phyloP scores from a whole-genome alignment of 1,140 invertebrate species.

The Sinonovacula constricta region DNA sequence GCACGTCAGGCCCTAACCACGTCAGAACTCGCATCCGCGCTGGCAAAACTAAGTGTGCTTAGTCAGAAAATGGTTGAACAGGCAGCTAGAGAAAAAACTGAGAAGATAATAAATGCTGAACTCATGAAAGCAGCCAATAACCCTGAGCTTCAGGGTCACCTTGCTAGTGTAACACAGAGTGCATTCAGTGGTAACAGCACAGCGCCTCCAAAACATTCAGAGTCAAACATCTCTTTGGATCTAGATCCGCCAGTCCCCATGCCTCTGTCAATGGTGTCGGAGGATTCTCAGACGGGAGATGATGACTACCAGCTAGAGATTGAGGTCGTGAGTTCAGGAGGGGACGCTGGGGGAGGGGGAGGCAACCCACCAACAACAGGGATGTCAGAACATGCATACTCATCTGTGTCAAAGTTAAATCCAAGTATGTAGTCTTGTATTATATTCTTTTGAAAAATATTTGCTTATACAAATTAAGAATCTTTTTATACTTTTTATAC shows the following conservation, averaged over 20 bases:
- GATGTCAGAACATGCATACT: conserved; percentile 81
- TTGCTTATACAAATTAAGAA: no score
- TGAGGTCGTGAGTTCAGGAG: conserved; percentile 61
- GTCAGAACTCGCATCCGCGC: conserved; percentile 85
- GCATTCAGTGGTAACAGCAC: conserved; percentile 71
- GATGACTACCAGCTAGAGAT: conserved; percentile 70
- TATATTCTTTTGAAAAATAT: no score
- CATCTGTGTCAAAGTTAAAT: conserved; percentile 77
- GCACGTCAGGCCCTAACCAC: conserved; percentile 83
- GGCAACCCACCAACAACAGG: conserved; percentile 54
- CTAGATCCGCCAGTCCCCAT: conserved; percentile 56
- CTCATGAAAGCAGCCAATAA: conserved; percentile 83
- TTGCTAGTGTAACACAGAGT: conserved; percentile 81
- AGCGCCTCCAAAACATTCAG: conserved; percentile 31
- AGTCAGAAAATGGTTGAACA: conserved; percentile 84
- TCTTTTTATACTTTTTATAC: no score
- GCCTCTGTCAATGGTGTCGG: conserved; percentile 58
- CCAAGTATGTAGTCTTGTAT: conserved; percentile 62
- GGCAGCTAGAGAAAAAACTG: conserved; percentile 85
- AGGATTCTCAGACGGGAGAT: conserved; percentile 50
- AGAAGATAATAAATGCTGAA: conserved; percentile 85
- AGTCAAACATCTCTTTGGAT: conserved; percentile 55
- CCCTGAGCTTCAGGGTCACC: conserved; percentile 83
- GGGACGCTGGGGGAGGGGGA: conserved; percentile 52
- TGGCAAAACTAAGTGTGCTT: conserved; percentile 83